Evolutionary conservation across 2,888 invertebrate genomes (phyloP), one percentile per base, ranked within the genome.

Genomic region (Rhabditophanes sp.): DNA sequence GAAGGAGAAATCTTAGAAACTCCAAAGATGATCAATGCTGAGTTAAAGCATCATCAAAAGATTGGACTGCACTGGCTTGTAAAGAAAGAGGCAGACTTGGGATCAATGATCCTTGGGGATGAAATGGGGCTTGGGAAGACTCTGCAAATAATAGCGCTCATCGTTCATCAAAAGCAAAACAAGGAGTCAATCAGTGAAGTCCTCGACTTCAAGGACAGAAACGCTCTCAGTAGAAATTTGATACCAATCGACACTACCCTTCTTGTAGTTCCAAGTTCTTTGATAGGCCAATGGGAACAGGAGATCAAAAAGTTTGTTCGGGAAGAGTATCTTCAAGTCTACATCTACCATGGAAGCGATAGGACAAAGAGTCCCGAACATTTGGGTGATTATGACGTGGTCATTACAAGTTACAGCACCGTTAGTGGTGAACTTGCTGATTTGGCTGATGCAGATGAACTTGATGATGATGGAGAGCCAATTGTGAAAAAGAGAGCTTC

Each of bases 31-130:
- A 18, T 59, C n/a, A 35, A 31, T 2, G 35, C 56, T 7, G 51
- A 59, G 3, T 28, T 61, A 30, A 50, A 61, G 58, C 44, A 37
- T 3, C 60, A 60, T 24, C 60, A 60, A 35, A 54, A 56, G 37
- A 27, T 79, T 55, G 88, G 82, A 0, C 68, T 90, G 0, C 75
- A 78, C 8, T 90, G 88, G 87, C 70, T 90, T 55, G 58, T 73
- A 14, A 88, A 85, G 84, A 69, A 88, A 14, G 90, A 90, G 69
- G 71, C n/a, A n/a, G n/a, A n/a, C n/a, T n/a, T n/a, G n/a, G n/a
- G n/a, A n/a, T n/a, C n/a, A n/a, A n/a, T n/a, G n/a, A 80, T 88
- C 48, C 72, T 88, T 30, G 71, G 69, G 37, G 70, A 71, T 53
- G 69, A 71, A 42, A 70, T 71, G 70, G 71, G 71, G 21, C 59